Evolutionary conservation across 2,113 vertebrate species (phyloP).

Genomic region (Eurypyga helias): DNA sequence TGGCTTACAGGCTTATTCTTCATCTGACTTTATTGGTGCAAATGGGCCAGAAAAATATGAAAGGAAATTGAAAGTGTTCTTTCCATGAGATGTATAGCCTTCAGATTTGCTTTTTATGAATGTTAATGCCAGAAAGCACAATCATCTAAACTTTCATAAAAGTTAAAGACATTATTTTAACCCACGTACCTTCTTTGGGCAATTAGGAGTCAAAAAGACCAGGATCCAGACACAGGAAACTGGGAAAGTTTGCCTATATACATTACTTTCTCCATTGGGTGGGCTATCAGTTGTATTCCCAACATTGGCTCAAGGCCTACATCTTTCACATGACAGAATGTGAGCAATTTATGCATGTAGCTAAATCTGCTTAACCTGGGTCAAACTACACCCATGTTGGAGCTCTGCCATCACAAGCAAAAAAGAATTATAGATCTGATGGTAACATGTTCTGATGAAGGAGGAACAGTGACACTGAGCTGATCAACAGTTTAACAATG

Average conservation of each 20-base stretch:
- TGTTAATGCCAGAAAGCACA: neutral
- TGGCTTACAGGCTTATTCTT: neutral
- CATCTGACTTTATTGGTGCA: neutral
- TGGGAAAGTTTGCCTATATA: neutral
- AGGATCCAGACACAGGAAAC: neutral
- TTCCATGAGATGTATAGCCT: neutral
- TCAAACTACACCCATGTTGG: slow-evolving; percentile 9
- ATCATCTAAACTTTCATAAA: neutral
- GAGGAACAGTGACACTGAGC: slow-evolving; percentile 7
- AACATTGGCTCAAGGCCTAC: neutral
- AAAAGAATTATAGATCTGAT: slow-evolving; percentile 48
- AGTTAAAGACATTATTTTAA: neutral
- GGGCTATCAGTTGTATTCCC: neutral
- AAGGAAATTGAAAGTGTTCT: neutral
- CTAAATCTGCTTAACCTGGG: slow-evolving; percentile 53
- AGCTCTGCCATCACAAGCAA: neutral
- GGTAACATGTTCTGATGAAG: slow-evolving; percentile 53
- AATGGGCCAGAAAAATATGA: neutral
- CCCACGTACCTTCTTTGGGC: neutral
- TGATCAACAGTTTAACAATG: slow-evolving; percentile 18
- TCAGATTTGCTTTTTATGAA: neutral
- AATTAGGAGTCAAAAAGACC: neutral
- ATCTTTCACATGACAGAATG: slow-evolving; percentile 31
- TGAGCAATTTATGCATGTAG: slow-evolving; percentile 45
- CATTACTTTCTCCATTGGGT: neutral